Percentiles rank a stretch among this genome's conserved stretches.
These are phyloP conservation scores for Platysteira castanea DNA, from an alignment of 2,113 vertebrate genomes.

Conservation along the genomic window DNA sequence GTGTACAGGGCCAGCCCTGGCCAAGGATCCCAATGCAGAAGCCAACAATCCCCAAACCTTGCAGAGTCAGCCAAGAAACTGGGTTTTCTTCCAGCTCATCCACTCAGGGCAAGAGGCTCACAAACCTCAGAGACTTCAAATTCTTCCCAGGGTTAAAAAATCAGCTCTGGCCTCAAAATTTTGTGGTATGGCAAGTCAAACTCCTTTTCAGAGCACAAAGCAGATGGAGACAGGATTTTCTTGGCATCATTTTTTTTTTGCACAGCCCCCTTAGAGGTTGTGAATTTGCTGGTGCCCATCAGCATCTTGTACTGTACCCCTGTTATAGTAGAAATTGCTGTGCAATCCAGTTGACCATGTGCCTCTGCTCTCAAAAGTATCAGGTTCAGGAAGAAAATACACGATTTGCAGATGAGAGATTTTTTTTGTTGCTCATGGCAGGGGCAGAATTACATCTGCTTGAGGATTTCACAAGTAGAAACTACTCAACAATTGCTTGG, in stretches of 20 bases:
- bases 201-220: background rate
- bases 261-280: background rate
- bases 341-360: background rate
- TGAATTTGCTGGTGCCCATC: background rate
- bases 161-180: background rate
- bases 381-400: background rate
- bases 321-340: background rate
- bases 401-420: background rate
- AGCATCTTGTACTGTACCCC: background rate
- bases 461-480: background rate
- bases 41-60: constrained; percentile 3
- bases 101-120: background rate
- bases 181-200: background rate
- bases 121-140: background rate
- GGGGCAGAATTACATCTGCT: background rate
- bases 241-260: background rate
- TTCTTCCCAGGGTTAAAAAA: background rate
- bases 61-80: background rate
- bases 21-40: background rate
- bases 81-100: background rate
- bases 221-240: background rate
- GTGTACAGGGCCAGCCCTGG: background rate
- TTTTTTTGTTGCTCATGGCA: background rate
- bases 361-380: background rate
- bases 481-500: background rate